A percentile compares a stretch with the other conserved stretches of the same genome.
phyloP scores from a whole-genome alignment of 2,797 vertebrate genomes.

The Chaenodraco wilsoni region DNA sequence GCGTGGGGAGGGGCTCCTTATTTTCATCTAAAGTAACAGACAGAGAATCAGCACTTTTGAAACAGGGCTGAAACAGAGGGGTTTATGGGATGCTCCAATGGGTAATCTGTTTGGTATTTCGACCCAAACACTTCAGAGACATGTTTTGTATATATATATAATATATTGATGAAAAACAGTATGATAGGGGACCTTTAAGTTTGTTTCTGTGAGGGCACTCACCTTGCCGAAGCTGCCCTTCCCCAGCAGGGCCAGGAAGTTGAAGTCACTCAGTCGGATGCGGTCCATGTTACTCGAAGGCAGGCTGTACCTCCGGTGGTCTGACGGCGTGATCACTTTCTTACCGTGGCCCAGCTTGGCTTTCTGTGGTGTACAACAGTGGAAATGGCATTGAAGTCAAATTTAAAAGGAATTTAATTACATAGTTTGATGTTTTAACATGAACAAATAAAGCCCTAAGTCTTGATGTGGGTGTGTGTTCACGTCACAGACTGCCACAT shows the following conservation, averaged over 20 bases:
- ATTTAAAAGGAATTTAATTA: background rate
- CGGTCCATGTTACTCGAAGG: constrained; percentile 92
- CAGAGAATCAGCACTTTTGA: no score
- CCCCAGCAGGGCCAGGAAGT: constrained; percentile 96
- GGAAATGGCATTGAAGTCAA: constrained; percentile 15
- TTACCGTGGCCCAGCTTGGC: constrained; percentile 95
- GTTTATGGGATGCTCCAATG: no score
- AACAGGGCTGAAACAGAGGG: no score
- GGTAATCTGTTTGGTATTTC: no score
- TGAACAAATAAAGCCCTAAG: background rate
- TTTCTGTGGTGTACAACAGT: constrained; percentile 86
- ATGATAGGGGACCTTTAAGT: no score
- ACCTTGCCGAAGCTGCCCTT: constrained; percentile 99
- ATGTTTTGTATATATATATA: no score
- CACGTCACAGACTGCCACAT: constrained; percentile 1
- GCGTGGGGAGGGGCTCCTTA: no score
- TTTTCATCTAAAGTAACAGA: no score
- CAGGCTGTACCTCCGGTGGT: constrained; percentile 88
- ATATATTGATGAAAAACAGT: no score
- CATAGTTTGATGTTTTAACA: background rate
- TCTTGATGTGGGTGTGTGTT: constrained; percentile 3
- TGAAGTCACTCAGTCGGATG: constrained; percentile 93
- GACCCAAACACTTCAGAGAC: no score
- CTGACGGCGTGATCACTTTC: constrained; percentile 92
- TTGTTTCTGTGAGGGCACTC: constrained; percentile 37